Evolutionary conservation across 2,797 vertebrate species (phyloP), one percentile per base, ranked within the genome.

Genomic region (Triplophysa bombifrons): DNA sequence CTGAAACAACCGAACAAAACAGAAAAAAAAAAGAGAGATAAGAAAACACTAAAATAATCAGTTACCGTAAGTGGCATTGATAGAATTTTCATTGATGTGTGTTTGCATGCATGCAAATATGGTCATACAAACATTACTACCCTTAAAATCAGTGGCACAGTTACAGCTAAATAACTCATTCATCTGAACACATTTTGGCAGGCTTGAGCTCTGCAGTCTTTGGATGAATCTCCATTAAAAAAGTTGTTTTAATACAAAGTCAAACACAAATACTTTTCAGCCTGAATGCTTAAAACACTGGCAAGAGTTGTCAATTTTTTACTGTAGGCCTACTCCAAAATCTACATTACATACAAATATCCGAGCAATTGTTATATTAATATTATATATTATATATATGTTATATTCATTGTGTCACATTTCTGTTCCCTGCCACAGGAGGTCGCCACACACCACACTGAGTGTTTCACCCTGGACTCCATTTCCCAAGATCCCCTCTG

Each of bases 111-210:
- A 12, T 66, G 17, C 19, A 76, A 38, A 70, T 8, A 46, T 34
- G 61, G 46, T 68, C 61, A 66, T 75, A 95, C 96, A 95, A 89
- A 98, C 96, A 93, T 22, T 99, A 91, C 91, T 92, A 88, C 97
- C 96, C 89, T 96, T 97, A 93, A 96, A 98, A 3, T 96, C 94
- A 0, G 85, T 84, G 41, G 83, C 81, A 74, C 97, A 98, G 90
- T 95, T 89, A 53, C 97, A 99, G 88, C 87, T 80, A 87, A 90
- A 94, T 81, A 91, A 78, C 48, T 90, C 84, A 0, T 84, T 64
- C 0, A 85, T 90, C 1, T 87, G 90, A 78, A 91, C 85, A 22
- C 98, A 0, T 98, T 98, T 90, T 93, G 95, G 89, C 96, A 98
- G 67, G 92, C 86, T 76, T 93, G 91, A 61, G 85, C 87, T 75